Base-by-base conservation (phyloP, 1,140 invertebrate genomes). In the Nixonia krombeini region DNA sequence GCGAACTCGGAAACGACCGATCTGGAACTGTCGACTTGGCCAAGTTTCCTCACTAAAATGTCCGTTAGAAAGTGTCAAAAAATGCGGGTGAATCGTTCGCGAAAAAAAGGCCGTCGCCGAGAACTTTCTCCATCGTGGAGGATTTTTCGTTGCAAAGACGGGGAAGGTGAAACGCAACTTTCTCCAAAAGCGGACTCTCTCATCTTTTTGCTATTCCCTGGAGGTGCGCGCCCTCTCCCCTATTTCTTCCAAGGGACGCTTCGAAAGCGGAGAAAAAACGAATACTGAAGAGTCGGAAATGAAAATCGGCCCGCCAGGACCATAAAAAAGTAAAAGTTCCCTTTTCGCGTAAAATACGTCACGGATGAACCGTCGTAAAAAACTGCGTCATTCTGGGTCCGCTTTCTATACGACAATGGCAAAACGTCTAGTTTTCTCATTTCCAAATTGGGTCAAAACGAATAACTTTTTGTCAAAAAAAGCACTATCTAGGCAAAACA, bases 141-240 rank as follows among this genome's bases (percentile, higher is more conserved):
- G 29, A 50, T 47, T 58, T 69, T 45, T 44, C 64, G 42, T 56
- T 56, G 55, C 47, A 45, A 28, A 73, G 18, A 16, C 5, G 50
- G 18, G 61, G 57, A n/a, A n/a, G n/a, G n/a, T n/a, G n/a, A n/a
- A n/a, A 31, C 33, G 23, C 53, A 59, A 76, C 80, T 82, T 82
- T 82, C 78, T 70, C 79, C 66, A 38, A 72, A 73, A 73, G 61
- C 33, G 49, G 16, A 31, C 42, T 65, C 29, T 46, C 57, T 16
- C 0, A 9, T 41, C 62, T 66, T 75, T 73, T 71, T 74, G 72
- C 26, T 45, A 56, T 66, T 45, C 67, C 66, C 67, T 16, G 29
- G 28, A 51, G 46, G 52, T 44, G 41, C 37, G 37, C 49, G 49
- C 65, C 57, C 67, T 29, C 56, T 9, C 37, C 10, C 18, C 6